These are phyloP conservation scores for Cyclophora punctaria DNA, from an alignment of 2,888 invertebrate species.

Conservation along the genomic window DNA sequence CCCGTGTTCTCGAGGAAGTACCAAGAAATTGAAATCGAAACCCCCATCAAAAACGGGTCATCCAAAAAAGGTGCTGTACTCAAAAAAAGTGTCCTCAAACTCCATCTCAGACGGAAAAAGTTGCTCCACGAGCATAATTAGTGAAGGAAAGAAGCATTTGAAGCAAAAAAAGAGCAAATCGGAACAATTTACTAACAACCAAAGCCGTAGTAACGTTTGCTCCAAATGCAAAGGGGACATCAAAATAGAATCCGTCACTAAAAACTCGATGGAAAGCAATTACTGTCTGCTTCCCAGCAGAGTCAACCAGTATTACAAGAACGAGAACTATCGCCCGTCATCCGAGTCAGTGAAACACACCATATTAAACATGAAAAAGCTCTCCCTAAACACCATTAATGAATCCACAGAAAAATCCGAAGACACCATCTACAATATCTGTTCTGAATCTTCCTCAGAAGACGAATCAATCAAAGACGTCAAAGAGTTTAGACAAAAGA, in stretches of 20 bases:
- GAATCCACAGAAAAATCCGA: constrained; percentile 39
- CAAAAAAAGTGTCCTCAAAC: constrained; percentile 25
- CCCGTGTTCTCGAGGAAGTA: constrained; percentile 10
- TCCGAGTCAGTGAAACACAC: constrained; percentile 37
- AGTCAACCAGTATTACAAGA: constrained; percentile 52
- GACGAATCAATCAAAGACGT: constrained; percentile 34
- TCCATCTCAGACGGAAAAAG: constrained; percentile 32
- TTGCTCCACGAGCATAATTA: constrained; percentile 35
- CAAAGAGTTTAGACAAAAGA: constrained; percentile 70
- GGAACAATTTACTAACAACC: constrained; percentile 28
- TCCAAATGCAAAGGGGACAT: too few species aligned
- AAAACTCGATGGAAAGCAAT: too few species aligned
- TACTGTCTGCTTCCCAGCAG: constrained; percentile 7
- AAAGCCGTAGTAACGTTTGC: constrained; percentile 1
- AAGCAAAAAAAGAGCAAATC: constrained; percentile 48
- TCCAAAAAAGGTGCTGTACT: constrained; percentile 37
- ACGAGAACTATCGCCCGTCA: constrained; percentile 44
- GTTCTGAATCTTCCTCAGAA: constrained; percentile 27
- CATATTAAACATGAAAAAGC: constrained; percentile 26
- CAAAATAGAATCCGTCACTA: too few species aligned
- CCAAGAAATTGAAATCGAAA: constrained; percentile 12
- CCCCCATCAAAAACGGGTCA: constrained; percentile 15
- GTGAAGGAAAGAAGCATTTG: constrained; percentile 13
- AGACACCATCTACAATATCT: constrained; percentile 27
- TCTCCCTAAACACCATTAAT: constrained; percentile 44